Base-by-base conservation (phyloP, 2,113 vertebrate species). In the Eulemur macaco region DNA sequence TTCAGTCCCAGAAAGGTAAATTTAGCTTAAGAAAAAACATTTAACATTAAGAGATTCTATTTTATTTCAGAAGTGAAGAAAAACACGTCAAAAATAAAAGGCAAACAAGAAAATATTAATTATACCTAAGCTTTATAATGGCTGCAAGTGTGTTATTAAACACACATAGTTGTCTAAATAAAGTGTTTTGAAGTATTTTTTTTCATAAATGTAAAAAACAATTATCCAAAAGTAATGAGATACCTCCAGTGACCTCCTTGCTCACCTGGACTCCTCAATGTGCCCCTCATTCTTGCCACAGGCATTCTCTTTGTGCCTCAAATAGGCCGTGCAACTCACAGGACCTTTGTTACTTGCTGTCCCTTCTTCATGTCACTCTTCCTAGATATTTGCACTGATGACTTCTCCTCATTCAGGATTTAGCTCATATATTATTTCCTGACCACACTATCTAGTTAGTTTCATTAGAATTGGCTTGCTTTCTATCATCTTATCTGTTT, bases 21-120 rank as follows among this genome's bases (percentile, higher is more conserved):
- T 87, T 95, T 92, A 96, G 50, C 15, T 86, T 91, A 90, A 83
- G 54, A 89, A 83, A 96, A 95, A 95, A 85, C 6, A 83, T 56
- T 83, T 87, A 74, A 88, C 85, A 17, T 52, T 52, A 54, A 92
- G 69, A 88, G 60, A 84, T 31, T 58, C 17, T 39, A 92, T 82
- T 89, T 96, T 88, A 84, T 93, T 94, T 90, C 52, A 82, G 85
- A 89, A 81, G 52, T 94, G 12, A 96, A 95, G 73, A 69, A 84
- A 96, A 94, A 93, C 64, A 47, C 47, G 23, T 77, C 34, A 68
- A 80, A 96, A 93, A 93, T 83, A 86, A 96, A 94, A 95, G 12
- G 37, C n/a, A 89, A 45, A 86, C 31, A 91, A 91, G 86, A 93
- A 96, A 87, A 85, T 11, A 83, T 69, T 83, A 86, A 83, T 73